phyloP scores from a whole-genome alignment of 2,888 invertebrate species.

The Cheilosia variabilis region DNA sequence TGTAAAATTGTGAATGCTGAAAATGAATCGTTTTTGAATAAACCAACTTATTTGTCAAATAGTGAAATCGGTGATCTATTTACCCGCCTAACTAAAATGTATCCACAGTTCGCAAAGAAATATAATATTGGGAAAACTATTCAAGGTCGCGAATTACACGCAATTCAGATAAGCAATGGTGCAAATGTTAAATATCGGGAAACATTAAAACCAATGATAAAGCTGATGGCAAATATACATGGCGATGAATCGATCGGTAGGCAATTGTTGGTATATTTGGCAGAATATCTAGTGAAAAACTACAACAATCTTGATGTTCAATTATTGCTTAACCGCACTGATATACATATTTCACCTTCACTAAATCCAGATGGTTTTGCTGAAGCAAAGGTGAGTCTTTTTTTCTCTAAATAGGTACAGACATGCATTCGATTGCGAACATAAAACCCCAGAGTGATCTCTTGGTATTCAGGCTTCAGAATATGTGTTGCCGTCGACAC shows the following conservation, averaged over 20 bases:
- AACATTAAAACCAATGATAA: conserved; percentile 93
- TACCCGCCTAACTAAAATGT: conserved; percentile 85
- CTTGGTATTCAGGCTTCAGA: too few species aligned
- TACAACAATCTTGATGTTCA: conserved; percentile 89
- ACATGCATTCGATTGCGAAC: not conserved
- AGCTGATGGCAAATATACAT: conserved; percentile 97
- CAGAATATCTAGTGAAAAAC: conserved; percentile 91
- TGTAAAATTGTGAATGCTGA: conserved; percentile 34
- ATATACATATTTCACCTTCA: conserved; percentile 97
- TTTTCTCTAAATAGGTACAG: not conserved
- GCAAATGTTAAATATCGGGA: conserved; percentile 81
- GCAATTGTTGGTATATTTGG: conserved; percentile 91
- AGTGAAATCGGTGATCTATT: conserved; percentile 88
- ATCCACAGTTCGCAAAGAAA: conserved; percentile 88
- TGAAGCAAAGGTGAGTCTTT: conserved; percentile 86
- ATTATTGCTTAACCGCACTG: conserved; percentile 87
- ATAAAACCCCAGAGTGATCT: too few species aligned
- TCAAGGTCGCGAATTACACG: conserved; percentile 90
- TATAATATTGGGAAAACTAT: conserved; percentile 93
- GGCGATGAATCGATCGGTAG: conserved; percentile 96
- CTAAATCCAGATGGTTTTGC: conserved; percentile 99
- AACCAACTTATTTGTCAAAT: conserved; percentile 88
- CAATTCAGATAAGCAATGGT: conserved; percentile 88
- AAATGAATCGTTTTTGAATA: conserved; percentile 84
- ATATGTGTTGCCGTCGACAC: too few species aligned